Base-by-base conservation (phyloP, 2,113 vertebrate species). In the Phodopus roborovskii region DNA sequence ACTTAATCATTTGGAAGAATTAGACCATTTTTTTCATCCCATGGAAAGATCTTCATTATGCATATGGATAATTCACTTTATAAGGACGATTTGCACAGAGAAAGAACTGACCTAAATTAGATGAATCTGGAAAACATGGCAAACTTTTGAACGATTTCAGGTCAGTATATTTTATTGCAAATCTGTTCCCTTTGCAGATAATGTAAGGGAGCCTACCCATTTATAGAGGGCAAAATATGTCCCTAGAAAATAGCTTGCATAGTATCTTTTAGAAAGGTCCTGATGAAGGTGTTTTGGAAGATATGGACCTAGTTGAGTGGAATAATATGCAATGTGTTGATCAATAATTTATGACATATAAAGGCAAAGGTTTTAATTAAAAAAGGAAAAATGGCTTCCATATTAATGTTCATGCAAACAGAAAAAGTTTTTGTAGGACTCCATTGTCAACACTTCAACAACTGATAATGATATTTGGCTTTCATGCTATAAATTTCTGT, bases 381-480 rank as follows among this genome's bases (percentile, higher is more conserved):
- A 33, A 88, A 82, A 81, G 42, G 84, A 73, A 82, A 91, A 94
- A 96, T 1, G 97, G 88, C 97, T 97, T 97, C 96, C 96, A 91
- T 93, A 95, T 92, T 45, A 94, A 92, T 66, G 50, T 96, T 97
- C 81, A 90, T 88, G 82, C 42, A 97, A 97, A 95, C 83, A 97
- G 88, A 53, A 97, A 97, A 92, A 96, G 70, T 97, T 86, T 96
- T 97, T 97, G 96, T 98, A 98, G 95, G 96, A 94, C 88, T 96
- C 91, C 81, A 84, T 87, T 98, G 98, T 98, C 98, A 98, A 97
- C 96, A 98, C 98, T 83, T 93, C 97, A 95, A 71, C 89, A 89
- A 96, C 16, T 39, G 93, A 94, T 97, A 98, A 97, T 2, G 12
- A 96, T 81, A 97, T 97, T 96, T 97, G 97, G 94, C 95, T 93